Evolutionary conservation across 2,888 invertebrate species (phyloP), one percentile per base, ranked within the genome.

Genomic region (Chymomyza fuscimana): DNA sequence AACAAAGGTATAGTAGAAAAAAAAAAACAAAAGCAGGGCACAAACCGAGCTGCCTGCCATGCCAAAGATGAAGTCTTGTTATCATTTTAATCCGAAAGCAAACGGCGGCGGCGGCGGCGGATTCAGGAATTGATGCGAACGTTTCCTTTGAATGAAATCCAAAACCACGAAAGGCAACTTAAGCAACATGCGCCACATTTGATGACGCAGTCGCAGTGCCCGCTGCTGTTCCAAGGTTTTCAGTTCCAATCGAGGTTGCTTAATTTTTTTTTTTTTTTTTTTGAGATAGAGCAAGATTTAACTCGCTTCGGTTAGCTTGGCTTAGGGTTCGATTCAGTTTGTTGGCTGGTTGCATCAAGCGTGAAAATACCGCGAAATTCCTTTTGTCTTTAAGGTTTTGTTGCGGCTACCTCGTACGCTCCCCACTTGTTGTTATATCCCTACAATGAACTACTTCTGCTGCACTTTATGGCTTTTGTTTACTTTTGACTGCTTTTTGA

Each of bases 301-400:
- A 25, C 1, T 29, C 63, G 61, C 19, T 36, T 56, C 63, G 50
- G 52, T 15, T 16, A 60, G 12, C 59, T 68, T 61, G 61, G 40
- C 40, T 67, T 63, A 16, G 59, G 59, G 40, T 62, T 19, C 10
- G 54, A 56, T 61, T 50, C 50, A 50, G 51, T 50, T 40, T 63
- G 46, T 63, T 66, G 65, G 25, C 46, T 16, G 67, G 67, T 67
- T 80, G 76, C 79, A 69, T 82, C 77, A 90, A 86, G 89, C 91
- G 90, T 91, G 78, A 91, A 90, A 90, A 91, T 91, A 91, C 91
- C 89, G 90, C 90, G 90, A 90, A 90, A 86, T 85, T 83, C 81
- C 72, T 67, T 77, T 78, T 77, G 82, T 76, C 72, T 69, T 51
- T 67, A 51, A 50, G 2, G 16, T 16, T 10, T 15, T 46, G 61